Percentiles rank a stretch among this genome's conserved stretches.
These are phyloP conservation scores for Drosophila biarmipes DNA, from an alignment of 1,140 invertebrate species.

Conservation along the genomic window DNA sequence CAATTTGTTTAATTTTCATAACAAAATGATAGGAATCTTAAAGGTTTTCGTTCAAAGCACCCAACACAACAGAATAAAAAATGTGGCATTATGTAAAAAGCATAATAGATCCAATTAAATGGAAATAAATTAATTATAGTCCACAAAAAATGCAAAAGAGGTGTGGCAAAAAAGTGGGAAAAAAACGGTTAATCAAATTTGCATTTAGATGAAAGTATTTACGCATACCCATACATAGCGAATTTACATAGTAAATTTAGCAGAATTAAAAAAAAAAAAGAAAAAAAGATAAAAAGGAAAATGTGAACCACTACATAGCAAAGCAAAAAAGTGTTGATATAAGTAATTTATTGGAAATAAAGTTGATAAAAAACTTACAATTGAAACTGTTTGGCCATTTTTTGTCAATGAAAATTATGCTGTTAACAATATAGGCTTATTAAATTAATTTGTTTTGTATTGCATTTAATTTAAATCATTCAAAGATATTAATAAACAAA, in stretches of 20 bases:
- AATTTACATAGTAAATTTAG: constrained; percentile 83
- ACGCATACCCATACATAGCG: constrained; percentile 60
- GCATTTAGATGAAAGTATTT: constrained; percentile 78
- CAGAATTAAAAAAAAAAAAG: constrained; percentile 21
- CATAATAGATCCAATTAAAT: constrained; percentile 51
- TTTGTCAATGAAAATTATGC: constrained; percentile 9
- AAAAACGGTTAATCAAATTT: constrained; percentile 79
- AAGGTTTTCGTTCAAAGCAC: neutral
- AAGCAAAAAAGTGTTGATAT: constrained; percentile 50
- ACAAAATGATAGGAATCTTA: neutral
- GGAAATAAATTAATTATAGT: constrained; percentile 60
- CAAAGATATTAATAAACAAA: constrained; percentile 3
- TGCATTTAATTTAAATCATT: constrained; percentile 22
- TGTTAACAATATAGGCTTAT: constrained; percentile 19
- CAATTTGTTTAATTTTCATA: neutral
- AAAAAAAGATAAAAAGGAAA: constrained; percentile 16
- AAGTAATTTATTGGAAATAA: constrained; percentile 62
- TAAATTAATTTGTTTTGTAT: constrained; percentile 37
- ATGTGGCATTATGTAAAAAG: constrained; percentile 23
- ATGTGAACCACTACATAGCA: constrained; percentile 16
- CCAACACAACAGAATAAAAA: neutral
- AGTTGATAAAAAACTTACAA: constrained; percentile 31
- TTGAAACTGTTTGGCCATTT: constrained; percentile 15
- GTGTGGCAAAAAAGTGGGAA: constrained; percentile 15
- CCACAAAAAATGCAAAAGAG: constrained; percentile 24